Base-by-base conservation (phyloP, 2,797 vertebrate species). In the Epinephelus awoara region DNA sequence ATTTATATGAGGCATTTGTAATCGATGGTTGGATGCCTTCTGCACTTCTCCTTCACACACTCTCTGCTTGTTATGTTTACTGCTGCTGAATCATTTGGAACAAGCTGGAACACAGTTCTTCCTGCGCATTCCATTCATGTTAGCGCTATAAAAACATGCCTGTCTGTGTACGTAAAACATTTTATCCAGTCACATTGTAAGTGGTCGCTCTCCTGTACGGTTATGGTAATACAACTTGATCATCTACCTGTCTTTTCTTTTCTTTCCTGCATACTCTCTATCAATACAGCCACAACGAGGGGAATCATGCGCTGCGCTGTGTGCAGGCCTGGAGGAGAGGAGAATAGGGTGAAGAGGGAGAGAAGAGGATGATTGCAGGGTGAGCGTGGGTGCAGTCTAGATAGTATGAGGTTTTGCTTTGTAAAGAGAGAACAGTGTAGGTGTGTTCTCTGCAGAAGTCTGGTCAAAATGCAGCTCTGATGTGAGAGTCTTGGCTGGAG, bases 101-200 rank as follows among this genome's bases (percentile, higher is more conserved):
- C 19, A 18, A 58, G 73, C 62, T 23, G 54, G 47, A 7, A 74
- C 55, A 52, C 44, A 54, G 65, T 64, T 67, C 11, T 71, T 61
- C 55, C 25, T 70, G 65, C 85, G 52, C 76, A 78, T 83, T 81
- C 57, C 75, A 65, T 71, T 79, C 58, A 77, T 79, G 64, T 75
- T 59, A 85, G 73, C 21, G 12, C 77, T 70, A 62, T 67, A 27
- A 80, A 77, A 86, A 68, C 49, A 71, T 64, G 56, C 54, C 25
- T 72, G 1, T 75, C 44, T 65, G 64, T 85, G 72, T 86, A 84
- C 3, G 49, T 81, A 55, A 80, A 88, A 83, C 64, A 69, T 83
- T 79, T 76, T 75, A 77, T 79, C 75, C 79, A 79, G 78, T 85
- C 75, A 72, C 25, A 14, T 82, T 90, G 84, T 88, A 79, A 88